Evolutionary conservation across 1,140 invertebrate genomes (phyloP).

Genomic region (Centruroides vittatus): DNA sequence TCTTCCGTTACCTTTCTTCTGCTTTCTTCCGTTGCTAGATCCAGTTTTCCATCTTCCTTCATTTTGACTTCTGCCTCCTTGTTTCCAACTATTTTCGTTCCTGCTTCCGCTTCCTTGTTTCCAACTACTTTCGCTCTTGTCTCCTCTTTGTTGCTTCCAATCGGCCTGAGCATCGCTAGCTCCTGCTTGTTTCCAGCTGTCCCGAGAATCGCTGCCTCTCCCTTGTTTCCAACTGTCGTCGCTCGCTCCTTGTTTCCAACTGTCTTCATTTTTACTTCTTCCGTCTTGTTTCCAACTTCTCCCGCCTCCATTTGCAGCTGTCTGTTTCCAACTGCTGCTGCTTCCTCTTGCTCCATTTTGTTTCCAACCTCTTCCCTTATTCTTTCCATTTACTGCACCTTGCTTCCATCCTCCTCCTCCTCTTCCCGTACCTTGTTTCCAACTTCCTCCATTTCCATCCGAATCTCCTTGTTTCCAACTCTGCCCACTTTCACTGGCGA

Average conservation of each 20-base stretch:
- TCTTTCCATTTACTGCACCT: neutral
- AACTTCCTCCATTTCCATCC: neutral
- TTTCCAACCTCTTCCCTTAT: neutral
- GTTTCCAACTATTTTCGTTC: neutral
- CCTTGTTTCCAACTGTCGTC: neutral
- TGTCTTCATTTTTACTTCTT: constrained; percentile 14
- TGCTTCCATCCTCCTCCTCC: neutral
- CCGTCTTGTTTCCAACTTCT: constrained; percentile 23
- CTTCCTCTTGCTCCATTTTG: neutral
- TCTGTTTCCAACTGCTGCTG: neutral
- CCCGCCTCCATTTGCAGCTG: constrained; percentile 7
- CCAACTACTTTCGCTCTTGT: neutral
- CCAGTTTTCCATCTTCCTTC: no score
- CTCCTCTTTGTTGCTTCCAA: neutral
- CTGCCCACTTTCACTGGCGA: neutral
- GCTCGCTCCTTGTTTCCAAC: neutral
- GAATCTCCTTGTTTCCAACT: neutral
- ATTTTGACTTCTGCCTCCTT: no score
- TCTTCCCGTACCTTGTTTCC: neutral
- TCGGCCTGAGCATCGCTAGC: neutral
- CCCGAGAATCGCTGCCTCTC: neutral
- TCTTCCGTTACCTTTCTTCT: no score
- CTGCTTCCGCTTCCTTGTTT: neutral
- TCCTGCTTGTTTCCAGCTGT: neutral
- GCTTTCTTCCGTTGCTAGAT: no score